These are phyloP conservation scores for Antheraea pernyi DNA, from an alignment of 1,140 invertebrate species.

Conservation along the genomic window DNA sequence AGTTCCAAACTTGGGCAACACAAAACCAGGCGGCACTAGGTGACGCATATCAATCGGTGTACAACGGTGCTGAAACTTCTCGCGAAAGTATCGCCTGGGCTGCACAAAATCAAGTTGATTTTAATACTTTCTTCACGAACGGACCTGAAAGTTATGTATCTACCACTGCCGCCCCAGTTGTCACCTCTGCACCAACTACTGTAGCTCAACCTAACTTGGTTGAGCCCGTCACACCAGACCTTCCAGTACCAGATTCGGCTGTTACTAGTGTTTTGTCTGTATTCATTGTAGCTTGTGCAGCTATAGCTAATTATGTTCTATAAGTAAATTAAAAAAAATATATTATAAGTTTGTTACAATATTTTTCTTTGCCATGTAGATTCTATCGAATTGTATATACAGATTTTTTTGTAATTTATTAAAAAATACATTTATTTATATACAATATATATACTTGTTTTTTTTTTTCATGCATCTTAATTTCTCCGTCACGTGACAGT, in stretches of 20 bases:
- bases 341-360: background rate
- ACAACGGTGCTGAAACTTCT: constrained; percentile 29
- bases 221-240: constrained; percentile 27
- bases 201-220: constrained; percentile 17
- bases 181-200: constrained; percentile 18
- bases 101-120: constrained; percentile 28
- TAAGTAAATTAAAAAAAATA: constrained; percentile 22
- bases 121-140: constrained; percentile 43
- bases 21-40: constrained; percentile 33
- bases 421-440: constrained; percentile 6
- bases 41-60: constrained; percentile 22
- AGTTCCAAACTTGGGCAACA: constrained; percentile 55
- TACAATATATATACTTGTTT: background rate
- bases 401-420: background rate
- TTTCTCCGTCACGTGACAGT: too few species aligned
- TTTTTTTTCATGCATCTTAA: background rate
- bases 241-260: constrained; percentile 43
- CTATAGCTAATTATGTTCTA: constrained; percentile 35
- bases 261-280: constrained; percentile 37
- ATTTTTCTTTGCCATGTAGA: background rate
- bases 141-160: constrained; percentile 27
- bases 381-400: constrained; percentile 5
- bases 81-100: constrained; percentile 36
- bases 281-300: constrained; percentile 26
- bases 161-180: constrained; percentile 16